phyloP scores from a whole-genome alignment of 2,888 invertebrate genomes.

The Drosophila stalkeri region DNA sequence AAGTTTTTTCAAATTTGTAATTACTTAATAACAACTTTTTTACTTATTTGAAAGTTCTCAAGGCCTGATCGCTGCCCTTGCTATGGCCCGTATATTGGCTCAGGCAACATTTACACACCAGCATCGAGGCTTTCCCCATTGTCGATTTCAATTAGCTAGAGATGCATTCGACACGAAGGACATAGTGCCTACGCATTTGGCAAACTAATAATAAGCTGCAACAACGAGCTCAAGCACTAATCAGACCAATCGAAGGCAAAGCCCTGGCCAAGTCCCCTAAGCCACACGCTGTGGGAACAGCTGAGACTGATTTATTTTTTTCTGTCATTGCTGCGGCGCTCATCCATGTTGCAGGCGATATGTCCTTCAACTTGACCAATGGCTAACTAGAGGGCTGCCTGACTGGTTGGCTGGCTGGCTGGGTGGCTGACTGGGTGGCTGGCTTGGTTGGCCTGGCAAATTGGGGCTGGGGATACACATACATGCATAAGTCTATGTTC shows the following conservation, averaged over 20 bases:
- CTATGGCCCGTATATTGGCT: background rate
- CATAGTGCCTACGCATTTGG: constrained; percentile 27
- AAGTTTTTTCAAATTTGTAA: background rate
- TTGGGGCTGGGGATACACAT: constrained; percentile 1
- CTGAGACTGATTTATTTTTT: constrained; percentile 49
- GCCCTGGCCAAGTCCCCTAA: constrained; percentile 1
- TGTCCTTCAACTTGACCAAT: constrained; percentile 72
- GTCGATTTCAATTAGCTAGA: constrained; percentile 2
- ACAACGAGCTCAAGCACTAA: constrained; percentile 25
- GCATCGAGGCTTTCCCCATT: background rate
- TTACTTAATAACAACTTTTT: background rate
- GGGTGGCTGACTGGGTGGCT: background rate
- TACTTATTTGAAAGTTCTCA: background rate
- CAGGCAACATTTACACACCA: background rate
- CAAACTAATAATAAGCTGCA: constrained; percentile 54
- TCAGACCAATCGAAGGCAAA: constrained; percentile 27
- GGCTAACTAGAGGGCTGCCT: background rate
- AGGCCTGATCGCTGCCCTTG: background rate
- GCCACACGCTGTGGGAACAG: constrained; percentile 10
- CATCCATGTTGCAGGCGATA: constrained; percentile 34
- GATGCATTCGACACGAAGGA: constrained; percentile 13
- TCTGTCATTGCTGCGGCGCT: constrained; percentile 53
- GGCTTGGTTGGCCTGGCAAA: background rate
- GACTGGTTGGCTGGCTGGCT: background rate
- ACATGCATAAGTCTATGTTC: constrained; percentile 24